Evolutionary conservation across 2,113 vertebrate genomes (phyloP), one percentile per base, ranked within the genome.

Genomic region (Phoxinus phoxinus): DNA sequence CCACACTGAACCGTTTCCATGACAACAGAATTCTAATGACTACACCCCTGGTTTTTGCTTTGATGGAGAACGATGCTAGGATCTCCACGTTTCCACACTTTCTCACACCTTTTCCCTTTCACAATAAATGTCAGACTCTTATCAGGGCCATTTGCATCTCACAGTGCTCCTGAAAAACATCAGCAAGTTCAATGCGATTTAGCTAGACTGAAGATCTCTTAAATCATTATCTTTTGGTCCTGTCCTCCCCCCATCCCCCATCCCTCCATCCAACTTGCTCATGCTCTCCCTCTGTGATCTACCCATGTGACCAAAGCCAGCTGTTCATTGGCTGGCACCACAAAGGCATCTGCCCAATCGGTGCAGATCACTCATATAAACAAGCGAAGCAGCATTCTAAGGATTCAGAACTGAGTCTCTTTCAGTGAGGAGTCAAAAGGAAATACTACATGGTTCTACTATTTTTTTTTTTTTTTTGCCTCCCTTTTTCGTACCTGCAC

Each of bases 301-400:
- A 21, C 53, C 69, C 88, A 87, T 61, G 83, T 89, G 86, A 86
- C 76, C 59, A 41, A 6, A 61, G 63, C 59, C 51, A 84, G 81
- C 75, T 82, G 75, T 74, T 87, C 80, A 87, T 89, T 87, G 88
- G 88, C 51, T 58, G 75, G 35, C 15, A 58, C 21, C 44, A 80
- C 71, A 8, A 85, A 84, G 84, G 72, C 59, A 71, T 69, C 77
- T 10, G 59, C 58, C 88, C 88, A 86, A 89, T 89, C 75, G 32
- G 61, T 73, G 53, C 6, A 0, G 37, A n/a, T 71, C 19, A n/a
- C 51, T 84, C 80, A 84, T 69, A 89, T 86, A 87, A 89, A 87
- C 88, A 84, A 87, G 81, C 84, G 86, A 86, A 81, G 74, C 86
- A 80, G 86, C 81, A 86, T 87, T 82, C 71, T 86, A 84, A 81